phyloP scores from a whole-genome alignment of 2,113 vertebrate genomes.

The Beaufortia kweichowensis region DNA sequence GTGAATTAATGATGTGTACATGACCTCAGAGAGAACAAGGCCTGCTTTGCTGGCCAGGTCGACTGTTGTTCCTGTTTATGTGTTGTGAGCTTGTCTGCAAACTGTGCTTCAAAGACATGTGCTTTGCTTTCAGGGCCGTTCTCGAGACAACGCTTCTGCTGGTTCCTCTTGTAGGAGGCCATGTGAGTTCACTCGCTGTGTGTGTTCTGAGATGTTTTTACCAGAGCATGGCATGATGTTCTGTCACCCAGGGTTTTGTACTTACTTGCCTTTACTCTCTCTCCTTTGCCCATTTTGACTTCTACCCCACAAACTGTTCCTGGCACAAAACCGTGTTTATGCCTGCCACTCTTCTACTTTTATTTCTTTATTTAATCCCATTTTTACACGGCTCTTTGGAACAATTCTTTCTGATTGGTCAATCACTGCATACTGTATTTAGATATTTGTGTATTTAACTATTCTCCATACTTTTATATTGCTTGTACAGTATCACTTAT shows the following conservation, averaged over 20 bases:
- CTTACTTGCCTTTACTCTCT: conserved; percentile 16
- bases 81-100: conserved; percentile 48
- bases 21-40: neutral
- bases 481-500: no score
- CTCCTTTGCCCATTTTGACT: neutral
- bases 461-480: no score
- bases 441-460: no score
- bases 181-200: conserved; percentile 78
- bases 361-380: neutral
- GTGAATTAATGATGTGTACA: conserved; percentile 25
- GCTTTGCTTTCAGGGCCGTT: conserved; percentile 83
- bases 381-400: no score
- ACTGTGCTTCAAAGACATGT: conserved; percentile 76
- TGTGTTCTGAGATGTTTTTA: conserved; percentile 78
- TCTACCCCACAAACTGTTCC: no score
- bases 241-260: conserved; percentile 23
- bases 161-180: conserved; percentile 80
- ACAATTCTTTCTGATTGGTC: no score
- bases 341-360: neutral
- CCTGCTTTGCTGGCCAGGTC: neutral
- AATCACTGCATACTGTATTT: no score
- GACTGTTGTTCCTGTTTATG: conserved; percentile 2
- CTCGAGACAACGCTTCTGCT: conserved; percentile 71
- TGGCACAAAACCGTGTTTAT: neutral
- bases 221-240: conserved; percentile 79